Percentiles rank a stretch among this genome's conserved stretches.
Conservation (phyloP, 2,888 invertebrate genomes). For the Cyclophora albipunctata region DNA sequence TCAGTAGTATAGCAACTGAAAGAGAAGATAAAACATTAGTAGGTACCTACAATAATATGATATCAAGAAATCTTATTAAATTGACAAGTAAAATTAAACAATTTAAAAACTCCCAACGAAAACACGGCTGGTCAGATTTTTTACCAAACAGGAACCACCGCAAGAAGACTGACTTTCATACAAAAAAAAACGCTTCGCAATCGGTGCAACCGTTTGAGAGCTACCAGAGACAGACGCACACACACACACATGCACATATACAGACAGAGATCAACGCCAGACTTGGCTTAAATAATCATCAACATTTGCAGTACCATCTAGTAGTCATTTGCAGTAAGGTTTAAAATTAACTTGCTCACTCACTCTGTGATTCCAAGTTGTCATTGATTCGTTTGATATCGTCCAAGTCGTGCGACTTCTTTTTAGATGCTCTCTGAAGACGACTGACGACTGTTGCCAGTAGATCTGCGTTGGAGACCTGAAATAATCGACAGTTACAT, state of each 20-base stretch:
- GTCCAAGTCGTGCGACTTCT: constrained; percentile 18
- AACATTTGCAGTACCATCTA: no score
- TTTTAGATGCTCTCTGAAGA: constrained; percentile 18
- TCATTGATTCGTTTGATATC: constrained; percentile 26
- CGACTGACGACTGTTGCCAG: constrained; percentile 29
- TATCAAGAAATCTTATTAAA: not conserved
- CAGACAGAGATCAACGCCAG: no score
- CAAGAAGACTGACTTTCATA: no score
- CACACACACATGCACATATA: no score
- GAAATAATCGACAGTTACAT: constrained; percentile 2
- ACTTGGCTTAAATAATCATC: no score
- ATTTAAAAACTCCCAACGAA: no score
- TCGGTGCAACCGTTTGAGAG: no score
- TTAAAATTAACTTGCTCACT: constrained; percentile 1
- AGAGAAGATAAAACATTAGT: not conserved
- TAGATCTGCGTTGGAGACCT: constrained; percentile 26
- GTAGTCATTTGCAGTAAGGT: not conserved
- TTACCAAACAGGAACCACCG: no score
- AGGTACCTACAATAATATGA: not conserved
- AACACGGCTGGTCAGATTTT: no score
- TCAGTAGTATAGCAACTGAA: not conserved
- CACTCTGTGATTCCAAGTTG: constrained; percentile 31
- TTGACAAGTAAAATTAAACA: no score
- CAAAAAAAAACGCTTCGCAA: no score
- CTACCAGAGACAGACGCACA: no score